Evolutionary conservation across 1,140 invertebrate species (phyloP), one percentile per base, ranked within the genome.

Genomic region (Cheumatopsyche charites): DNA sequence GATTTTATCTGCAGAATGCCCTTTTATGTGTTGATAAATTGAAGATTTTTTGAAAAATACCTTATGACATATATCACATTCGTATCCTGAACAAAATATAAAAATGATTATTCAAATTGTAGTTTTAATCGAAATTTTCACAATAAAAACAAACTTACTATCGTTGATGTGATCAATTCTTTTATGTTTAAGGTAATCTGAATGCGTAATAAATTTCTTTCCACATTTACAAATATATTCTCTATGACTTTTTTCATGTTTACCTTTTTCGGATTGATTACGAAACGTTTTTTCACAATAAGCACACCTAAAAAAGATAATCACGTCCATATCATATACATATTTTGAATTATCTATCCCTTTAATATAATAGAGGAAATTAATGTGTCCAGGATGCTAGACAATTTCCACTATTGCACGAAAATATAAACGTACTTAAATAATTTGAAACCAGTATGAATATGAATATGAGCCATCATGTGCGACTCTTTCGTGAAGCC

Each of bases 221-320:
- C 73, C 55, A 78, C 85, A 86, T 13, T 80, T 75, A 79, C 85
- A 86, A 7, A 49, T 77, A 68, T 83, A 84, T 6, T 65, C 80
- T 78, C 82, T 85, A 68, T 86, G 84, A 42, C 77, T 79, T 74
- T 79, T 79, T 76, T 82, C 79, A 71, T 86, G 85, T 71, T 79
- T 82, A 65, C 80, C 83, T 70, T 81, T 82, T 3, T 82, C 79
- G 70, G 77, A 75, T 1, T 79, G 73, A 55, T 72, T 80, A 7
- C 80, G 66, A 80, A 85, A 86, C 25, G 78, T 78, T 73, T 77
- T 77, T 13, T 78, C 67, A 77, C 84, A 86, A 9, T 79, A 25
- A 58, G 80, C 78, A 79, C 84, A 86, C 29, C 83, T 86, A 76
- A 45, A 82, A 82, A 26, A 65, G 29, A 69, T n/a, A n/a, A n/a